Evolutionary conservation across 2,113 vertebrate genomes (phyloP), one percentile per base, ranked within the genome.

Genomic region (Plotosus lineatus): DNA sequence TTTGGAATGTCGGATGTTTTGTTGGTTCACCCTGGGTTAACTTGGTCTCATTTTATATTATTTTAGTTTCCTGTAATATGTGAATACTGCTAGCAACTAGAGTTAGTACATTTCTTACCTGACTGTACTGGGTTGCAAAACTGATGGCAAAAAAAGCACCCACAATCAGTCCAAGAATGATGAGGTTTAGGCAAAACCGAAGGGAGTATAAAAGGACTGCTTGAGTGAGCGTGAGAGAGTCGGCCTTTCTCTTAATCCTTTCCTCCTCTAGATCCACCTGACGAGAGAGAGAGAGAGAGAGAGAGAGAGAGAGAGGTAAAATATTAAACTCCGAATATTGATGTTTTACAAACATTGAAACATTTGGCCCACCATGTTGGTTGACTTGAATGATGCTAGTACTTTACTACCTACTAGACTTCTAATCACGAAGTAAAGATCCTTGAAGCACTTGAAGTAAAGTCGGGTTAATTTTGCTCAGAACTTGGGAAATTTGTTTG

Each of bases 231-330:
- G 93, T 94, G 82, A 92, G 91, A 66, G 86, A 83, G 0, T 92
- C 92, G 5, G 90, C 83, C 11, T 4, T 85, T 36, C 81, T 88
- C 78, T 90, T 89, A 38, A 92, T 40, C 0, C n/a, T 79, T 2
- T 94, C 92, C 81, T 97, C 95, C 85, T 97, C 96, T 73, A 97
- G 90, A 51, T 96, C 95, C 89, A 97, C 89, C 96, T 97, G 86
- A 19, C 15, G 44, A 6, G 14, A 65, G 8, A 77, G 10, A 38
- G 3, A 68, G 2, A 9, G n/a, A 73, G 17, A 28, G 26, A 68
- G n/a, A 63, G 65, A 78, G 28, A 23, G 31, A 3, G 0, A 46
- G 12, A 17, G 26, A 79, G 17, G 42, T 7, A 6, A 4, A 65
- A n/a, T n/a, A n/a, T n/a, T n/a, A n/a, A n/a, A n/a, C n/a, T n/a